Base-by-base conservation (phyloP, 2,797 vertebrate species). In the Heterohyrax brucei region DNA sequence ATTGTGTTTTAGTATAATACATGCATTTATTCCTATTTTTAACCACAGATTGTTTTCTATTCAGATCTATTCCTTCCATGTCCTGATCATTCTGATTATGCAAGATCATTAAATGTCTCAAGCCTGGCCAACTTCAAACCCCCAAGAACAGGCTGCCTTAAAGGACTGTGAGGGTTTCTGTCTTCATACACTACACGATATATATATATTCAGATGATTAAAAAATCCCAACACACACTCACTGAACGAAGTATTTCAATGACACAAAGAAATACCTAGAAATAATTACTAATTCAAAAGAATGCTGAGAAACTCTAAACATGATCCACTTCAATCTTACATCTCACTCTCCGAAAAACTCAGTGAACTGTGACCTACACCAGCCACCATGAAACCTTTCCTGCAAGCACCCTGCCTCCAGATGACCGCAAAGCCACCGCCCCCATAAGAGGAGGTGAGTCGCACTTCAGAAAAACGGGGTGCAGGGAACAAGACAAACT, bases 401-500 rank as follows among this genome's bases (percentile, higher is more conserved):
- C 77, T 87, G 78, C 59, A 89, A 56, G 46, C 3, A 90, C 82
- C 87, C 7, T 33, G 26, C 30, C 73, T 91, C 85, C 30, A 84
- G 48, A 87, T 72, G 79, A 93, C 18, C 46, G 56, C 87, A 96
- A 96, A 91, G 64, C 56, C 76, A 92, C 28, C 48, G 92, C 70
- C 61, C 61, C 30, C 91, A 30, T 22, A 86, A 68, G 56, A 91
- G 46, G 4, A 94, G 62, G 92, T 85, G 94, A 79, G 76, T 24
- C 82, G 24, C 81, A 81, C 66, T 82, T 26, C 82, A 75, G 44
- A 95, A 94, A 94, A 88, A 91, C 50, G 82, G 62, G 72, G 46
- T 95, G 50, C 91, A 96, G 96, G 53, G 61, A 87, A 75, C 76
- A 70, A 77, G 12, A 59, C 86, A 91, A 90, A 89, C 30, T 86